These are phyloP conservation scores for Scaptomyza montana DNA, from an alignment of 1,140 invertebrate species.

Conservation along the genomic window DNA sequence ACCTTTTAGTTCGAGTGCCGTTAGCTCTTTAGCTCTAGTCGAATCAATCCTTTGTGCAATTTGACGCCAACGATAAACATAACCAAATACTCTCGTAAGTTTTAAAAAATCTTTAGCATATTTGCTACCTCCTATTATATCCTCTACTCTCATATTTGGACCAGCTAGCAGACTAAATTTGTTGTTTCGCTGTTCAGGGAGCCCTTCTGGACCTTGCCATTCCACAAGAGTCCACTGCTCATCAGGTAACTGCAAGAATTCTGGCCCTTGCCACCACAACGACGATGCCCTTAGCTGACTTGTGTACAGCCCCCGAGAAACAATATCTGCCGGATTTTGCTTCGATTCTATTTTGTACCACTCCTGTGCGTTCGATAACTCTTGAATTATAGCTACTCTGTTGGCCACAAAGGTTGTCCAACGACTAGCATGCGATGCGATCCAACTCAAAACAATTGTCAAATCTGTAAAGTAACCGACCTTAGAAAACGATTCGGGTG, in stretches of 20 bases:
- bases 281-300: background rate
- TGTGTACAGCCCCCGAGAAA: background rate
- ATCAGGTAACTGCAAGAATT: constrained; percentile 1
- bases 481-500: no score
- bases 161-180: constrained; percentile 12
- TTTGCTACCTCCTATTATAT: constrained; percentile 5
- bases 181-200: constrained; percentile 5
- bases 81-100: constrained; percentile 7
- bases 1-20: no score
- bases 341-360: no score
- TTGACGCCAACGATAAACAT: background rate
- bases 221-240: background rate
- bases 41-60: constrained; percentile 4
- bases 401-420: no score
- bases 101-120: background rate
- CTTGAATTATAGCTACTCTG: no score
- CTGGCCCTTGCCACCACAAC: constrained; percentile 20
- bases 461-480: no score
- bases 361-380: no score
- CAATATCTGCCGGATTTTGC: constrained; percentile 11
- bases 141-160: background rate
- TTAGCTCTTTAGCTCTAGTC: background rate
- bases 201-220: constrained; percentile 6
- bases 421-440: no score
- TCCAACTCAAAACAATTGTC: no score